Conservation (phyloP, 1,140 invertebrate genomes). For the Penaeus japonicus region DNA sequence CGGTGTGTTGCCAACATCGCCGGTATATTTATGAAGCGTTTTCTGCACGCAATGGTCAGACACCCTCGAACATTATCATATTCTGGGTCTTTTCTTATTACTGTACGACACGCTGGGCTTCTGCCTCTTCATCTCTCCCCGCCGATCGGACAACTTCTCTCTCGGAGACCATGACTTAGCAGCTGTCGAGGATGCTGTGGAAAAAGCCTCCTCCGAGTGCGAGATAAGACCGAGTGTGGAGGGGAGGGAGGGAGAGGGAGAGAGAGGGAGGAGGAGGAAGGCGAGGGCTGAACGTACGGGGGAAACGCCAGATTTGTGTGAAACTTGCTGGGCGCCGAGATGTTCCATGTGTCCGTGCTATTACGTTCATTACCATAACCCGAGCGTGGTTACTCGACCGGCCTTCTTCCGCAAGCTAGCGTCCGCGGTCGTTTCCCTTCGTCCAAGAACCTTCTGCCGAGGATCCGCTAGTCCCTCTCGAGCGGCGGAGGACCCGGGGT, state of each 20-base stretch:
- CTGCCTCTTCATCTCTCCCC: no score
- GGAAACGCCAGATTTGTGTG: not conserved
- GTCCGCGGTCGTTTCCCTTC: no score
- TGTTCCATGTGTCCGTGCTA: no score
- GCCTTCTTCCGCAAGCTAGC: no score
- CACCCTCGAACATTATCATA: conserved; percentile 35
- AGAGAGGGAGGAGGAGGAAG: not conserved
- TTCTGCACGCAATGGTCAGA: conserved; percentile 47
- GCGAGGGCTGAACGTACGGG: not conserved
- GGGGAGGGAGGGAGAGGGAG: not conserved
- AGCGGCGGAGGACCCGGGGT: no score
- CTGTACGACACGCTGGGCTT: no score
- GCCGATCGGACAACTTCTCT: no score
- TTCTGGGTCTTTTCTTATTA: not conserved
- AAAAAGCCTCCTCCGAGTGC: not conserved
- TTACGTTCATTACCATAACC: no score
- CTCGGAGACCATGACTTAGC: not conserved
- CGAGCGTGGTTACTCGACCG: no score
- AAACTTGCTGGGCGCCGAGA: no score
- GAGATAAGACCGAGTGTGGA: not conserved
- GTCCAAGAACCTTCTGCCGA: no score
- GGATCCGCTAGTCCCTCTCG: no score
- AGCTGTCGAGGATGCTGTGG: not conserved
- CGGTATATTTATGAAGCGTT: conserved; percentile 42
- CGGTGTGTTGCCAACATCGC: conserved; percentile 32